Percentiles rank a stretch among this genome's conserved stretches.
phyloP scores from a whole-genome alignment of 2,888 invertebrate species.

The Eupithecia subfuscata region DNA sequence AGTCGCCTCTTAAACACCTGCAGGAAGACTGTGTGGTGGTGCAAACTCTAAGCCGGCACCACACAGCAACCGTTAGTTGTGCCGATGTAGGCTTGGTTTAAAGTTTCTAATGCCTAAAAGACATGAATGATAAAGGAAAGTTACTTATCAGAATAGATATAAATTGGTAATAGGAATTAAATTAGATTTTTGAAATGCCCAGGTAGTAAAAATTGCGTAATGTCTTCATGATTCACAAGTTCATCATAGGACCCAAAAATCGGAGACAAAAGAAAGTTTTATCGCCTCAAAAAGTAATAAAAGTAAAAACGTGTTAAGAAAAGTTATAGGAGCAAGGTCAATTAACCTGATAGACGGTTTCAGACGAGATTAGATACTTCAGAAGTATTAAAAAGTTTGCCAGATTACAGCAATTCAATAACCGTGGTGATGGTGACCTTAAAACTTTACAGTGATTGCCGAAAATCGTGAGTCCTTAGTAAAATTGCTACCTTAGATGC shows the following conservation, averaged over 20 bases:
- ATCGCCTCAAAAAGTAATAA: neutral
- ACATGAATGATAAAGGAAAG: no score
- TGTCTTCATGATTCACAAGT: neutral
- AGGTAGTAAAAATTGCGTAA: neutral
- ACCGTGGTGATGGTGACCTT: slow-evolving; percentile 12
- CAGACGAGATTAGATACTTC: slow-evolving; percentile 26
- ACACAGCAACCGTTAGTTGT: no score
- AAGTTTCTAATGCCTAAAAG: no score
- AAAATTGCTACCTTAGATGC: no score
- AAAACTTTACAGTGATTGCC: slow-evolving; percentile 7
- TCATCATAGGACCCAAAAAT: neutral
- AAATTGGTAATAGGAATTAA: no score
- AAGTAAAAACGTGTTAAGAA: slow-evolving; percentile 17
- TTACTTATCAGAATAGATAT: no score
- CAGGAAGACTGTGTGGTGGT: no score
- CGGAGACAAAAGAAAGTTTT: neutral
- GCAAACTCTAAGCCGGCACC: no score
- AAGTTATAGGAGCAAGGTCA: slow-evolving; percentile 21
- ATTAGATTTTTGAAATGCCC: neutral
- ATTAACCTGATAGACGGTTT: slow-evolving; percentile 21
- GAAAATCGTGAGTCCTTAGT: no score
- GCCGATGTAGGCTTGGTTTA: no score
- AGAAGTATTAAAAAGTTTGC: slow-evolving; percentile 27
- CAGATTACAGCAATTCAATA: slow-evolving; percentile 27
- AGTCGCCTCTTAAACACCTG: no score